phyloP scores from a whole-genome alignment of 2,888 invertebrate species.

The Sphaerophoria rueppellii region DNA sequence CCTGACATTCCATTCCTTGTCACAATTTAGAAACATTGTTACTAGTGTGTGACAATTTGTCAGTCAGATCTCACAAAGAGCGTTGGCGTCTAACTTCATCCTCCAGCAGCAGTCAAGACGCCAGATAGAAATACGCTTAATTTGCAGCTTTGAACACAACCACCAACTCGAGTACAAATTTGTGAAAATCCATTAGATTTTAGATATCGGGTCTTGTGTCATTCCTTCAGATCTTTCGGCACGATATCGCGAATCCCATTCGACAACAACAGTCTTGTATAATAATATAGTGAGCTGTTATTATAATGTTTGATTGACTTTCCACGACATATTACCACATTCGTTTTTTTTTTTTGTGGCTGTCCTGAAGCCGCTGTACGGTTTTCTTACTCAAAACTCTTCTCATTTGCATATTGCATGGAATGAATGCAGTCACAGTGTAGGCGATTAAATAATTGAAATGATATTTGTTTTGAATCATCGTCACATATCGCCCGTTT shows the following conservation, averaged over 20 bases:
- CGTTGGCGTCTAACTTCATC: constrained; percentile 65
- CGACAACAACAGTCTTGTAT: too few relatives aligned
- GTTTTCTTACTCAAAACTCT: constrained; percentile 1
- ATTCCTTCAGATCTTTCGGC: constrained; percentile 24
- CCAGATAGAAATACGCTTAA: background rate
- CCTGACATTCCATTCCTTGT: constrained; percentile 53
- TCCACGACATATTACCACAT: constrained; percentile 55
- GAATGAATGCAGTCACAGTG: constrained; percentile 5
- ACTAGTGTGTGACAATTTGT: constrained; percentile 68
- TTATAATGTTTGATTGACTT: constrained; percentile 66
- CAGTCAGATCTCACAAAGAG: constrained; percentile 47
- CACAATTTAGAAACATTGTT: constrained; percentile 48
- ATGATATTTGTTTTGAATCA: constrained; percentile 47
- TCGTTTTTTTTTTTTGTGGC: background rate
- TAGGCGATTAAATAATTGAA: constrained; percentile 61
- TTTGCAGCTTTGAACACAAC: constrained; percentile 16
- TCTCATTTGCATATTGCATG: constrained; percentile 61
- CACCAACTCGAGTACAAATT: background rate
- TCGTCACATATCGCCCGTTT: background rate
- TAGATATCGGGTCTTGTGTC: constrained; percentile 58
- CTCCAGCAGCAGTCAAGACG: constrained; percentile 23
- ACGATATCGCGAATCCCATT: constrained; percentile 52
- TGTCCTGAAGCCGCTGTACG: constrained; percentile 16
- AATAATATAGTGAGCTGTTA: constrained; percentile 15
- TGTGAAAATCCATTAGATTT: constrained; percentile 58